Percentiles rank a stretch among this genome's conserved stretches.
Evolutionary conservation across 2,113 vertebrate species (phyloP).

Genomic region (Noctilio leporinus): DNA sequence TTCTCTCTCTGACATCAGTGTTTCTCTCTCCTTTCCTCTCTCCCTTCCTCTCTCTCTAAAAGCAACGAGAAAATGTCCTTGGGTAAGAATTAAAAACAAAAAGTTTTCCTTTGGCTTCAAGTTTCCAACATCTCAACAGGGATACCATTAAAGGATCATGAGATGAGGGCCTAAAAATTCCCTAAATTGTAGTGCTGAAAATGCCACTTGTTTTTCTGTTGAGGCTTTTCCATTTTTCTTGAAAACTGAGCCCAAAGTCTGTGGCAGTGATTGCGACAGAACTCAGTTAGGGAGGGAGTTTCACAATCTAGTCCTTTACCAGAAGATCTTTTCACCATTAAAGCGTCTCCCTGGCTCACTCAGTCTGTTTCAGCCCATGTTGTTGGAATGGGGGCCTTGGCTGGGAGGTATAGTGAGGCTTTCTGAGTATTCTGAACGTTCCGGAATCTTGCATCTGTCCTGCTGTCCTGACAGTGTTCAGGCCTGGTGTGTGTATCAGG

Average conservation of each 20-base stretch:
- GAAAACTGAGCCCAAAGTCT: background rate
- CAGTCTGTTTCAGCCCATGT: too few relatives aligned
- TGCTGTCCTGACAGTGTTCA: background rate
- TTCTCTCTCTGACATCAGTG: too few relatives aligned
- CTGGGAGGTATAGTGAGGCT: background rate
- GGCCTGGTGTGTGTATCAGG: background rate
- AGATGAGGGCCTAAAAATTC: background rate
- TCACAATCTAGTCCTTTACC: background rate
- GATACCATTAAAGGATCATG: background rate
- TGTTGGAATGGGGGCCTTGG: background rate
- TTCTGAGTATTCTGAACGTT: background rate
- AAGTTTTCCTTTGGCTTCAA: background rate
- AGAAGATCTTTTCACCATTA: background rate
- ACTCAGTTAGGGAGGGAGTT: constrained; percentile 13
- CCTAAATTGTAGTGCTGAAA: background rate
- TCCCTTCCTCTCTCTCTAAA: too few relatives aligned
- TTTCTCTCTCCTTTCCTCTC: too few relatives aligned
- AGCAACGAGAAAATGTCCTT: too few relatives aligned
- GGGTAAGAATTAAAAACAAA: too few relatives aligned
- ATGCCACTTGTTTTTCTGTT: constrained; percentile 29
- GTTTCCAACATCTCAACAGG: background rate
- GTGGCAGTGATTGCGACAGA: constrained; percentile 32
- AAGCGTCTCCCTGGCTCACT: background rate
- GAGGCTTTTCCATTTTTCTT: background rate
- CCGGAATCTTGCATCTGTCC: background rate